Percentiles rank a stretch among this genome's conserved stretches.
These are phyloP conservation scores for Spatulosminthurus flaviceps DNA, from an alignment of 2,888 invertebrate genomes.

Conservation along the genomic window DNA sequence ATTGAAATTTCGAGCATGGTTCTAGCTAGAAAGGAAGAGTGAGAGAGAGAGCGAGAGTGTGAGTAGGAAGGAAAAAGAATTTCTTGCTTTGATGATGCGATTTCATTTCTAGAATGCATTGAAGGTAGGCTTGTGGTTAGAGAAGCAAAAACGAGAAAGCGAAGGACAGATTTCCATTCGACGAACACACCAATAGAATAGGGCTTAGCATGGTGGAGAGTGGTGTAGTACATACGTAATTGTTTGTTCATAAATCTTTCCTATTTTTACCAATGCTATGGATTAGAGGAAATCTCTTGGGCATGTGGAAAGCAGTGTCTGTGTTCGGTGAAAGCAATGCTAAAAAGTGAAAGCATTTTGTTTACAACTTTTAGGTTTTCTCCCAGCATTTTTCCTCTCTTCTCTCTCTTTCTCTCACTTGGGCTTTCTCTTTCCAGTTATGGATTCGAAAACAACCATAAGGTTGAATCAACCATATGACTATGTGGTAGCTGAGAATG, in stretches of 20 bases:
- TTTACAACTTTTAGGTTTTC: not conserved
- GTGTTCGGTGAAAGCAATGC: not conserved
- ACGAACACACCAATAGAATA: not conserved
- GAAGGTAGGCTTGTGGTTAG: no score
- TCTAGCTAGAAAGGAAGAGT: no score
- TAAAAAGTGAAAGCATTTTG: no score
- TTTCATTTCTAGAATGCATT: no score
- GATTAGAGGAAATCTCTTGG: conserved; percentile 14
- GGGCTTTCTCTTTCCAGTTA: not conserved
- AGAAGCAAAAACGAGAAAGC: not conserved
- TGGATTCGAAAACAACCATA: not conserved
- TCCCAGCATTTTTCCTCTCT: not conserved
- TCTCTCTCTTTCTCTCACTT: not conserved
- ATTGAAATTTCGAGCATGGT: no score
- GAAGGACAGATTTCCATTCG: conserved; percentile 22
- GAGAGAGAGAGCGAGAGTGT: no score
- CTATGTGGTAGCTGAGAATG: not conserved
- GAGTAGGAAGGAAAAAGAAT: no score
- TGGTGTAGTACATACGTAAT: not conserved
- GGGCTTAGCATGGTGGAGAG: not conserved
- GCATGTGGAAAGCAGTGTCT: not conserved
- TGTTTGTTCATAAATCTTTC: conserved; percentile 37
- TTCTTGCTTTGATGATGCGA: no score
- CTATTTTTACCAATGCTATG: conserved; percentile 3
- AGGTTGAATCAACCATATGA: conserved; percentile 9